Percentiles rank a stretch among this genome's conserved stretches.
phyloP scores from a whole-genome alignment of 2,113 vertebrate species.

The Plectropomus leopardus region DNA sequence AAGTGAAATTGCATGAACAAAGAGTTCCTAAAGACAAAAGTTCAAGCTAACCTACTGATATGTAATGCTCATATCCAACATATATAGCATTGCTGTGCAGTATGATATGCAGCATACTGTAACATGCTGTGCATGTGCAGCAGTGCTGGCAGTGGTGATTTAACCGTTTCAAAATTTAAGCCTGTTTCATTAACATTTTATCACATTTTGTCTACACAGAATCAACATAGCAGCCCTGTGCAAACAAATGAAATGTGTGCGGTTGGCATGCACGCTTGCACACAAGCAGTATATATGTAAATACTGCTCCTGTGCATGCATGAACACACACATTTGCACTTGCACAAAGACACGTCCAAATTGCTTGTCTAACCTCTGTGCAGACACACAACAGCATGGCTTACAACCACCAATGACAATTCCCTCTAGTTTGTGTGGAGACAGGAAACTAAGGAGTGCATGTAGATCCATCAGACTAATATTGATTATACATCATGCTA shows the following conservation, averaged over 20 bases:
- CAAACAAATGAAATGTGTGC: not conserved
- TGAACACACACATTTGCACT: conserved; percentile 8
- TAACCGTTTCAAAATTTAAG: not conserved
- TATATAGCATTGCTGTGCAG: not conserved
- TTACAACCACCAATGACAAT: not conserved
- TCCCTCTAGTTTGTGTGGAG: conserved; percentile 15
- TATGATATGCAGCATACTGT: not conserved
- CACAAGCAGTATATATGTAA: conserved; percentile 40
- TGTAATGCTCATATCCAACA: not conserved
- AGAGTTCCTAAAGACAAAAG: not conserved
- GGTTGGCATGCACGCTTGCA: conserved; percentile 2
- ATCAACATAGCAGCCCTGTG: not conserved
- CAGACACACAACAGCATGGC: conserved; percentile 6
- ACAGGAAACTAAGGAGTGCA: conserved; percentile 31
- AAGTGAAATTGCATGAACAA: not conserved
- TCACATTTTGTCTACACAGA: conserved; percentile 10
- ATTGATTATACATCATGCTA: conserved; percentile 61
- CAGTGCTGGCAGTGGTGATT: not conserved
- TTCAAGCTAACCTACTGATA: not conserved
- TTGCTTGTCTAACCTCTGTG: not conserved
- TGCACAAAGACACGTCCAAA: not conserved
- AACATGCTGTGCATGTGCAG: not conserved
- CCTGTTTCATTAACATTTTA: conserved; percentile 26
- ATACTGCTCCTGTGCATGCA: conserved; percentile 3
- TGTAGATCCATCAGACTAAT: conserved; percentile 38